Conservation (phyloP, 2,888 invertebrate species). For the Tipula lateralis region DNA sequence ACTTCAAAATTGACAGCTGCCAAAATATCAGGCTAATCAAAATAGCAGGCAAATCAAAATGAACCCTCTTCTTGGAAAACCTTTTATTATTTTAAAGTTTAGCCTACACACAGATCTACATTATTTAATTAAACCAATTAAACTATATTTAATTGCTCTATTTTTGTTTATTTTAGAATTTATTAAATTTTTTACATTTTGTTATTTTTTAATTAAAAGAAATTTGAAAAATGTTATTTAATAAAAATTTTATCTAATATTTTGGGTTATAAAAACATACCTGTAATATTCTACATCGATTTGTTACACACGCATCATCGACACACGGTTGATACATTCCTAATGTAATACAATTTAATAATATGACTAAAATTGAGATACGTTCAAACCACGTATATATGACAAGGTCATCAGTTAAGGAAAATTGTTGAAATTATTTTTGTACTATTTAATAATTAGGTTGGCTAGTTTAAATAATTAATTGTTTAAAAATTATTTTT, state of each 20-base stretch:
- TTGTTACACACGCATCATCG: conserved; percentile 84
- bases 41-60: too few relatives aligned
- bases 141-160: too few relatives aligned
- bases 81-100: background rate
- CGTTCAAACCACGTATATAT: conserved; percentile 92
- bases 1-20: too few relatives aligned
- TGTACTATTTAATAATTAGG: background rate
- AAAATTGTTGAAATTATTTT: conserved; percentile 32
- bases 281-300: conserved; percentile 86
- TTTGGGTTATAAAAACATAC: conserved; percentile 51
- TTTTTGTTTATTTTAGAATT: background rate
- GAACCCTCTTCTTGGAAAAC: background rate
- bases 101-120: too few relatives aligned
- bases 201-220: background rate
- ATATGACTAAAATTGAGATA: conserved; percentile 94
- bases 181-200: background rate
- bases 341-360: conserved; percentile 96
- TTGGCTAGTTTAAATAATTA: background rate
- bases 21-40: too few relatives aligned
- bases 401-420: conserved; percentile 36
- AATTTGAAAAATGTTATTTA: background rate
- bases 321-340: conserved; percentile 99
- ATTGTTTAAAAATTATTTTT: background rate
- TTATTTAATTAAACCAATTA: background rate
- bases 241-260: background rate